Percentiles rank a stretch among this genome's conserved stretches.
phyloP scores from a whole-genome alignment of 2,888 invertebrate species.

The Ophion slaviceki region DNA sequence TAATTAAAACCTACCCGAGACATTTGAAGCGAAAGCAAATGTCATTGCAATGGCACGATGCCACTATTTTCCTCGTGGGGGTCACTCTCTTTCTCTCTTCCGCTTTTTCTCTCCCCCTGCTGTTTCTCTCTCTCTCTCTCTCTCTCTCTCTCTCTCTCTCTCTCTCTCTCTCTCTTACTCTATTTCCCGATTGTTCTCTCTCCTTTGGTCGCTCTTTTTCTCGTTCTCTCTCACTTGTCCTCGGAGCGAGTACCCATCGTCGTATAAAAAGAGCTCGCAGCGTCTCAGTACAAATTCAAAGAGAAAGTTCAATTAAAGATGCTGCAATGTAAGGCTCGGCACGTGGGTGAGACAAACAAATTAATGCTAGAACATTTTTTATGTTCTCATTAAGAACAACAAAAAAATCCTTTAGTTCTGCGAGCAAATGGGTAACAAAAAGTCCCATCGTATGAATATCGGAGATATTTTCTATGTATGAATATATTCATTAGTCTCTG shows the following conservation, averaged over 20 bases:
- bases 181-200: neutral
- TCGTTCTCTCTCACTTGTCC: neutral
- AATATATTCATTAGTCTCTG: too few relatives aligned
- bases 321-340: conserved; percentile 18
- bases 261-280: conserved; percentile 12
- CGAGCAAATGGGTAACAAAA: too few relatives aligned
- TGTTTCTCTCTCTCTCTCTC: neutral
- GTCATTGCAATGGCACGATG: conserved; percentile 58
- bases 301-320: conserved; percentile 53
- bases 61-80: conserved; percentile 59
- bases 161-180: conserved; percentile 11
- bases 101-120: neutral
- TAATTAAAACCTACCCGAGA: conserved; percentile 23
- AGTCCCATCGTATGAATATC: neutral
- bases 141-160: neutral
- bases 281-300: conserved; percentile 40
- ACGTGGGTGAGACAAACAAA: neutral
- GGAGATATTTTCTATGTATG: too few relatives aligned
- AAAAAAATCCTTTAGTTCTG: too few relatives aligned
- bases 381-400: too few relatives aligned
- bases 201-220: conserved; percentile 8
- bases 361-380: too few relatives aligned
- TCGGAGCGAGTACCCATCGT: conserved; percentile 4
- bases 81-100: neutral
- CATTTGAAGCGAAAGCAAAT: conserved; percentile 51